A percentile compares a stretch with the other conserved stretches of the same genome.
Evolutionary conservation across 2,888 invertebrate genomes (phyloP).

Genomic region (Odontocolon sp.): DNA sequence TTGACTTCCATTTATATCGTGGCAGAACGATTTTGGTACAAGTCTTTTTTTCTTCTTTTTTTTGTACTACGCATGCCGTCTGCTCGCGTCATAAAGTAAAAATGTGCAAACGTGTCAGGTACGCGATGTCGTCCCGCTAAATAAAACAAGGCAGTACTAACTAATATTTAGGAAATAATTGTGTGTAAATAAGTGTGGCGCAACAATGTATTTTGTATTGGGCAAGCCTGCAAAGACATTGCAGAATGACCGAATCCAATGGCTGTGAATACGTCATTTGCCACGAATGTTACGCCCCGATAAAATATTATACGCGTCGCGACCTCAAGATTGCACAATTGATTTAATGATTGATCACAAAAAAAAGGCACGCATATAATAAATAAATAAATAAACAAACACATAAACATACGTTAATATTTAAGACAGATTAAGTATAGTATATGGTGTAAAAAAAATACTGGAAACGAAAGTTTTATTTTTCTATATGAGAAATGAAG

Average conservation of each 20-base stretch:
- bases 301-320: constrained; percentile 46
- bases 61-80: background rate
- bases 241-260: constrained; percentile 61
- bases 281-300: constrained; percentile 61
- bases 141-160: constrained; percentile 40
- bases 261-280: constrained; percentile 68
- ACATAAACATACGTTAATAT: constrained; percentile 34
- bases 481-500: constrained; percentile 66
- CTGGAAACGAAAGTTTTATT: constrained; percentile 67
- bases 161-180: constrained; percentile 59
- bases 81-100: constrained; percentile 19
- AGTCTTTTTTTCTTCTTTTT: background rate
- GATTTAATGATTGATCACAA: constrained; percentile 33
- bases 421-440: constrained; percentile 42
- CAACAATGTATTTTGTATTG: constrained; percentile 62
- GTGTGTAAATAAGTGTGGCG: constrained; percentile 53
- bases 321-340: constrained; percentile 39
- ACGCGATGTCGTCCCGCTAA: background rate
- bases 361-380: constrained; percentile 30
- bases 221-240: constrained; percentile 51
- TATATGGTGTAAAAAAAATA: constrained; percentile 52
- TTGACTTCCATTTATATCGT: too few species aligned
- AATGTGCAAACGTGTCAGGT: background rate
- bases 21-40: background rate
- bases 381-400: constrained; percentile 22